Percentiles rank a stretch among this genome's conserved stretches.
Conservation (phyloP, 2,797 vertebrate genomes). For the Amblyraja radiata region DNA sequence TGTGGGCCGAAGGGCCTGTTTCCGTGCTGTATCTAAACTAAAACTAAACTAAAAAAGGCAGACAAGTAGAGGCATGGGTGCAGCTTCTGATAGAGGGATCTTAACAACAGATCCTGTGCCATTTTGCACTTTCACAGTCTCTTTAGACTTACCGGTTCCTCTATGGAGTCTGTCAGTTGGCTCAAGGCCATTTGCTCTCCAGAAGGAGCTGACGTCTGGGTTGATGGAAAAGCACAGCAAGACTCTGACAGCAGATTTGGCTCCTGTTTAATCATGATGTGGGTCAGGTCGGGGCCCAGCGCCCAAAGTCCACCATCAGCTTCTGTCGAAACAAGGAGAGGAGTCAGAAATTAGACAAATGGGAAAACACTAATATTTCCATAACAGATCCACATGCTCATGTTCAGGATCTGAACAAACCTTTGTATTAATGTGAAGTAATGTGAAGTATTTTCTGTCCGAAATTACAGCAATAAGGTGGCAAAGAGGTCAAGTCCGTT, state of each 20-base stretch:
- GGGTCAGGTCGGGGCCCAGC: slow-evolving; percentile 86
- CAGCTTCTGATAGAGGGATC: background rate
- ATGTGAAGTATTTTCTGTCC: background rate
- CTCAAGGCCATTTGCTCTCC: background rate
- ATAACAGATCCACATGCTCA: background rate
- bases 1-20: too few species aligned
- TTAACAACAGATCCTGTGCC: too few species aligned
- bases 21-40: too few species aligned
- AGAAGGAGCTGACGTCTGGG: slow-evolving; percentile 47
- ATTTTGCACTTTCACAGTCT: background rate
- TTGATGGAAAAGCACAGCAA: slow-evolving; percentile 46
- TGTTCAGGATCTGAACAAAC: background rate
- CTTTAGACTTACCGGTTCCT: slow-evolving; percentile 5
- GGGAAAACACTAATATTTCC: background rate
- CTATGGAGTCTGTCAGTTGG: background rate
- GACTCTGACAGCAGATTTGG: slow-evolving; percentile 66
- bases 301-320: slow-evolving; percentile 78
- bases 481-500: background rate
- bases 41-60: too few species aligned
- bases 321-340: slow-evolving; percentile 55
- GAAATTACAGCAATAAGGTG: background rate
- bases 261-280: slow-evolving; percentile 93
- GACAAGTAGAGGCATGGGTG: background rate
- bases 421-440: background rate
- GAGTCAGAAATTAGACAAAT: slow-evolving; percentile 43